These are phyloP conservation scores for Tridacna crocea DNA, from an alignment of 2,888 invertebrate genomes.

Conservation along the genomic window DNA sequence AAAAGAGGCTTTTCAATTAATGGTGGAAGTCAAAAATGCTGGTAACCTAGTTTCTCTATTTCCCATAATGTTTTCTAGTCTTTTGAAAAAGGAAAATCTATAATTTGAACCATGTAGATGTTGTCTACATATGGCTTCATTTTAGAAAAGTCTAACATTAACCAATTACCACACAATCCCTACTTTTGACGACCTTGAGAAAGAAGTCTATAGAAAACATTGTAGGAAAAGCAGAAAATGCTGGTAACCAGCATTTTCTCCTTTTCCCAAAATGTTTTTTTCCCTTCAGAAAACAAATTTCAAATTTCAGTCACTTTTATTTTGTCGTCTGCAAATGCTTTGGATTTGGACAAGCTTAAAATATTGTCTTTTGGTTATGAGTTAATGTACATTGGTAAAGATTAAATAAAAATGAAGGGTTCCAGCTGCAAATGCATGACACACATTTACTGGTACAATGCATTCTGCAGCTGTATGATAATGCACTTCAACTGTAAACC, in stretches of 20 bases:
- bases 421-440: no score
- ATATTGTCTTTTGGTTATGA: neutral
- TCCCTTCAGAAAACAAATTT: neutral
- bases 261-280: neutral
- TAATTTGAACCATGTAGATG: no score
- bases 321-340: neutral
- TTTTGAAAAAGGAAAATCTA: no score
- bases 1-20: neutral
- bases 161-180: no score
- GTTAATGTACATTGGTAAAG: no score
- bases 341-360: neutral
- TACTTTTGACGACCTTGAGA: no score
- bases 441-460: no score
- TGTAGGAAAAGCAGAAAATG: conserved; percentile 6
- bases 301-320: neutral
- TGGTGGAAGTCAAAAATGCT: neutral
- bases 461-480: no score
- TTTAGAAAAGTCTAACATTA: no score
- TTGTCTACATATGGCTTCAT: no score
- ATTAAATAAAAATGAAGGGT: neutral
- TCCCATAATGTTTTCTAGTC: no score
- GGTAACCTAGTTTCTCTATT: neutral
- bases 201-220: neutral
- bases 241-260: neutral
- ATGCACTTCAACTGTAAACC: no score